Evolutionary conservation across 2,113 vertebrate genomes (phyloP).

Genomic region (Oreochromis niloticus): DNA sequence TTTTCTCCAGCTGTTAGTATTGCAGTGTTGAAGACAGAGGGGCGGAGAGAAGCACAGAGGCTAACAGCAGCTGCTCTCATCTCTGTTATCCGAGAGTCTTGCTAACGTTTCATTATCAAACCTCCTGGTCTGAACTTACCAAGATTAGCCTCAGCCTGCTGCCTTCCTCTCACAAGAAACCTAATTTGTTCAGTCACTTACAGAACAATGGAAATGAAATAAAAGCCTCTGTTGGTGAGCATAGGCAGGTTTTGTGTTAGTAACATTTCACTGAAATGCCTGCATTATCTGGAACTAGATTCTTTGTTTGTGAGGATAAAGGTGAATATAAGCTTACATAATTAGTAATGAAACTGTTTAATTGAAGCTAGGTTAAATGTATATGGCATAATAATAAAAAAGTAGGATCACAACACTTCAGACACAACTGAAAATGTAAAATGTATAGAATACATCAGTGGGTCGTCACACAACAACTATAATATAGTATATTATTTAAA

Average conservation of each 20-base stretch:
- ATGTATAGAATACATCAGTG: background rate
- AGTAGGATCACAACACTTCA: background rate
- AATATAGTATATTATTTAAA: background rate
- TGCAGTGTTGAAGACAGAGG: background rate
- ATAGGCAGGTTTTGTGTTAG: background rate
- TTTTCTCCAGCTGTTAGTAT: slow-evolving; percentile 2
- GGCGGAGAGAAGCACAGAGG: background rate
- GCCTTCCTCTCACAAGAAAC: background rate
- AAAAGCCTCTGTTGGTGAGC: background rate
- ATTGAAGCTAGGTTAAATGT: background rate
- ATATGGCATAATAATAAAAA: background rate
- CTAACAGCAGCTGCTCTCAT: slow-evolving; percentile 22
- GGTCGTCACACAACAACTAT: background rate
- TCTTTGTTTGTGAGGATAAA: background rate
- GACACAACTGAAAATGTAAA: background rate
- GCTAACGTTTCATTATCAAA: slow-evolving; percentile 5
- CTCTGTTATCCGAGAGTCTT: background rate
- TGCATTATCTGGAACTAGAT: background rate
- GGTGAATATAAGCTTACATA: background rate
- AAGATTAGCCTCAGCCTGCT: background rate
- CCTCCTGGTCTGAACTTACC: background rate
- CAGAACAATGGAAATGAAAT: background rate
- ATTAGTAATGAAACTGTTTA: background rate
- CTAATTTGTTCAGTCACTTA: background rate
- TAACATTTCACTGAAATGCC: background rate